Evolutionary conservation across 2,113 vertebrate genomes (phyloP), one percentile per base, ranked within the genome.

Genomic region (Quiscalus mexicanus): DNA sequence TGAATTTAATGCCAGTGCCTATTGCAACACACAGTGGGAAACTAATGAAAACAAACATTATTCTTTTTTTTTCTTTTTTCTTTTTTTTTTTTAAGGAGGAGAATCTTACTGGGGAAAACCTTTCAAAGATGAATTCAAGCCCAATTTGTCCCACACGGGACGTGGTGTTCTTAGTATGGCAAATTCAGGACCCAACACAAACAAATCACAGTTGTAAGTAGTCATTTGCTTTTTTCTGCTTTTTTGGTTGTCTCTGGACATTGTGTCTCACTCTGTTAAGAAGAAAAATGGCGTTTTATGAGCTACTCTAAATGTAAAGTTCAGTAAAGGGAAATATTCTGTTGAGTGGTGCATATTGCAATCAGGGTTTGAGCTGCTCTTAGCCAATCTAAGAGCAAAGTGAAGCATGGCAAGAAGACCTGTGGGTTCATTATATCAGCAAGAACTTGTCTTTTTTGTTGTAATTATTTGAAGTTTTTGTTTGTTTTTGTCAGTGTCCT

Each of bases 191-290:
- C 99, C 99, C 53, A 99, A 99, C 97, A 99, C 98, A 94, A 99
- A 99, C 98, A 99, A 99, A 90, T 99, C 99, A 14, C 99, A 99
- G 86, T 99, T 99, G 99, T 99, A 98, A 99, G 99, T 98, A 75
- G 39, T 65, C 50, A 8, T 59, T 96, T 89, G 64, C 20, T 67
- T 56, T 59, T 63, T 90, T 75, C 16, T 84, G 27, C 31, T 63
- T 59, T 79, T 58, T 81, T 68, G 33, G 82, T 96, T 92, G 39
- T 56, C 80, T 95, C 60, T 74, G 78, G 80, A 73, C 23, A 23
- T 50, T 23, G 28, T 91, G 74, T 86, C 89, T 80, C 79, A 35
- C 9, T 60, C 80, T 63, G 20, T 84, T 92, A 93, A 89, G 83
- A 89, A 92, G 79, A 94, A 83, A 94, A 90, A 84, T 89, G 44